phyloP scores from a whole-genome alignment of 2,888 invertebrate species.

The Lissocephala sabroskyi region DNA sequence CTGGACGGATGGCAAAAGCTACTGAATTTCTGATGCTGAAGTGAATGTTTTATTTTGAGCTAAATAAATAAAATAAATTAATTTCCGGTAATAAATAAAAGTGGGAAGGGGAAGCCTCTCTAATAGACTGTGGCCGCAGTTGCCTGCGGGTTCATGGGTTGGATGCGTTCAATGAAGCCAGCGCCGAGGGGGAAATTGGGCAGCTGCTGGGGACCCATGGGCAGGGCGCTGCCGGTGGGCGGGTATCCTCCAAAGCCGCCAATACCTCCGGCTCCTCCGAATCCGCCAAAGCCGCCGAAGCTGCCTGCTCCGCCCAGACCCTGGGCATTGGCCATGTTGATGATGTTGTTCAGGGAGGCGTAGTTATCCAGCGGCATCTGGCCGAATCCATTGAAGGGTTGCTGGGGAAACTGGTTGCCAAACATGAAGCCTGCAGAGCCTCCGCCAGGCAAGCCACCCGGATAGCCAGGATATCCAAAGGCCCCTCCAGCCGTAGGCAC shows the following conservation, averaged over 20 bases:
- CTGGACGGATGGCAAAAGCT: too few species aligned
- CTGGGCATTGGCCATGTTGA: constrained; percentile 40
- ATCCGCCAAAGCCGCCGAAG: too few species aligned
- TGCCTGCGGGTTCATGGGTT: constrained; percentile 27
- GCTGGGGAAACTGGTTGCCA: constrained; percentile 25
- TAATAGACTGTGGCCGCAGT: constrained; percentile 13
- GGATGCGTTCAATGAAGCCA: constrained; percentile 14
- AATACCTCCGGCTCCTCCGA: constrained; percentile 34
- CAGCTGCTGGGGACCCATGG: constrained; percentile 17
- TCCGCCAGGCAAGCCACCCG: too few species aligned
- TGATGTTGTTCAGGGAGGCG: constrained; percentile 30
- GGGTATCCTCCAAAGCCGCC: constrained; percentile 27
- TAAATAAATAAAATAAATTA: constrained; percentile 57
- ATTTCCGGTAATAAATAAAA: constrained; percentile 11
- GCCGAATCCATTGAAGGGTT: constrained; percentile 28
- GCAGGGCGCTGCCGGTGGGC: constrained; percentile 2
- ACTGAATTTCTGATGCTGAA: too few species aligned
- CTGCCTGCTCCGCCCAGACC: constrained; percentile 30
- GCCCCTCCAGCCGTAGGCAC: constrained; percentile 4
- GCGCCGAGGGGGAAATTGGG: constrained; percentile 6
- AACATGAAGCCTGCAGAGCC: constrained; percentile 37
- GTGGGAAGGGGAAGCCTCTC: constrained; percentile 32
- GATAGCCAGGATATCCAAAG: constrained; percentile 11
- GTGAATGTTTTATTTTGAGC: constrained; percentile 29
- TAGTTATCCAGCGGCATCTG: constrained; percentile 32